Evolutionary conservation across 2,113 vertebrate species (phyloP), one percentile per base, ranked within the genome.

Genomic region (Callipepla californica): DNA sequence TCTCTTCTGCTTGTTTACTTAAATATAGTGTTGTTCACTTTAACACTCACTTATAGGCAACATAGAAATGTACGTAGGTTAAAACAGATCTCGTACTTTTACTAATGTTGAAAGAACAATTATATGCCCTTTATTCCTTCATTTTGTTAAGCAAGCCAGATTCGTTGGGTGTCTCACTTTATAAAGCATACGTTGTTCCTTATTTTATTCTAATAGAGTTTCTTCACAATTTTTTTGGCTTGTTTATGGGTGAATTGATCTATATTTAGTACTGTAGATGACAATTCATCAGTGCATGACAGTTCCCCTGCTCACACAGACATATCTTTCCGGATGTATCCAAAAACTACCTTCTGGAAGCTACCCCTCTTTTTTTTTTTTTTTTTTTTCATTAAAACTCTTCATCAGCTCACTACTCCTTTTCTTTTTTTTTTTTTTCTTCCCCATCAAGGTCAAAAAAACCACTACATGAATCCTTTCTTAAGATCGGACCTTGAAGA

Each of bases 221-320:
- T 1, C 36, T 70, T 58, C 48, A 25, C 47, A 2, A 13, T 55
- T 82, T 90, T 79, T 82, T 9, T 13, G 34, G 13, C 53, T 92
- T 82, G 58, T 38, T 9, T 23, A 4, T 34, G 9, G 6, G 1
- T 69, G 36, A 80, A 65, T 11, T 72, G 50, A 66, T 40, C 9
- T 45, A 22, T 38, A 51, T 28, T 67, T 79, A 61, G 6, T 20
- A 65, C 9, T 47, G 7, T 11, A 65, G 15, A 34, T 57, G 20
- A 75, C 0, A 2, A 87, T 48, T 36, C 1, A 1, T 47, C 36
- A 51, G 16, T 36, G 40, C 5, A 3, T 19, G 22, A 66, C 9
- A 63, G n/a, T 72, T 63, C 5, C 16, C 69, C 34, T 87, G 47
- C 6, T 72, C 11, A 32, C 8, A 32, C 7, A 93, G 47, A 36